A percentile compares a stretch with the other conserved stretches of the same genome.
phyloP scores from a whole-genome alignment of 2,797 vertebrate genomes.

The Xenops minutus region DNA sequence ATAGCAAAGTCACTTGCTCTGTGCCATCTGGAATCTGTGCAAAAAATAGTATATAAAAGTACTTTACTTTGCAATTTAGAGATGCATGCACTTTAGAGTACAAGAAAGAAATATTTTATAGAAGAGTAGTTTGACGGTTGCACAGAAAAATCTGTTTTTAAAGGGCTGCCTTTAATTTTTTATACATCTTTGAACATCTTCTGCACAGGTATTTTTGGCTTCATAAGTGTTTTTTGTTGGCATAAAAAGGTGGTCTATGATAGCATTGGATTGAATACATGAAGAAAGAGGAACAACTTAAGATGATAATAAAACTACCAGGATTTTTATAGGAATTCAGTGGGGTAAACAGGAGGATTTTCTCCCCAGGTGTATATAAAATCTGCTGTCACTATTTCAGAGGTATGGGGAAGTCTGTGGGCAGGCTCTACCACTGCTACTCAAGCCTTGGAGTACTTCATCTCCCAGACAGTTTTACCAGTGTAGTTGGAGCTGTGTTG shows the following conservation, averaged over 20 bases:
- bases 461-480: neutral
- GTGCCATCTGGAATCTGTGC: slow-evolving; percentile 30
- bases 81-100: neutral
- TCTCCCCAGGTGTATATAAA: neutral
- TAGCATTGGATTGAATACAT: neutral
- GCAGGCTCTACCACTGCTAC: neutral
- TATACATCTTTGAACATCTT: neutral
- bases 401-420: neutral
- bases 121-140: neutral
- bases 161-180: neutral
- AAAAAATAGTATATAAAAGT: neutral
- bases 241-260: neutral
- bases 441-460: neutral
- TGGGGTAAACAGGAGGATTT: neutral
- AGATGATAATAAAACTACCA: neutral
- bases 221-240: neutral
- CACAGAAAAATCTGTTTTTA: neutral
- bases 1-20: slow-evolving; percentile 2
- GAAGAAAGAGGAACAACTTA: neutral
- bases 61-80: neutral
- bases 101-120: neutral
- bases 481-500: neutral
- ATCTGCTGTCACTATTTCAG: neutral
- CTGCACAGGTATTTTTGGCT: neutral
- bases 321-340: neutral